Evolutionary conservation across 92 coral and sea anemone species (phyloP), one percentile per base, ranked within the genome.

Genomic region (Palythoa grandis): DNA sequence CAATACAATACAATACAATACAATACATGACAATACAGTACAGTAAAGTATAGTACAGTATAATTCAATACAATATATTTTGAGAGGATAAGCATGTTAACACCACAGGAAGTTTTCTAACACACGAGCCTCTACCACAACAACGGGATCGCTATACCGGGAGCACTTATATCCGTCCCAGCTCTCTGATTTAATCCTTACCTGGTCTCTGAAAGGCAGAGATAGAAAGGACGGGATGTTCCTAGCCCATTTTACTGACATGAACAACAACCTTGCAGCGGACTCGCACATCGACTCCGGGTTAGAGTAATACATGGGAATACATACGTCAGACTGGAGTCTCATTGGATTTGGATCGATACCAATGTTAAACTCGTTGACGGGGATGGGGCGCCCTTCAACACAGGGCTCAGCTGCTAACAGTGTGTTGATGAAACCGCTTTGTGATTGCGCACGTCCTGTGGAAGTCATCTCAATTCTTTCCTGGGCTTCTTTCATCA

Each of bases 211-310:
- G 84, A 96, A 96, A 19, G 99, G 98, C 48, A 96, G 88, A 70
- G 90, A 91, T 77, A 95, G 82, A 68, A 97, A 97, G 2, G 98
- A 95, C 24, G 99, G 99, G 66, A 97, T 97, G 25, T 97, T 97
- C 38, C 99, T 89, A 17, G 99, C 99, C 99, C 99, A 97, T 78
- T 95, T 91, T 9, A 97, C 99, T 3, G 99, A 93, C 98, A 97
- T 97, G 74, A 97, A 97, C 66, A 97, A 72, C 53, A 97, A 88
- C 87, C 95, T 94, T 10, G 99, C 99, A 4, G 99, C 99, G 0
- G 99, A 95, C 69, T 95, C 99, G 83, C 99, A 96, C 70, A 94
- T 93, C 7, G 98, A 83, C 56, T 94, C 98, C 1, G 98, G 95
- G 82, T 90, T 88, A 37, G 98, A 94, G 74, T 94, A 94, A 54